Base-by-base conservation (phyloP, 1,140 invertebrate genomes). In the Bombus sylvicola region DNA sequence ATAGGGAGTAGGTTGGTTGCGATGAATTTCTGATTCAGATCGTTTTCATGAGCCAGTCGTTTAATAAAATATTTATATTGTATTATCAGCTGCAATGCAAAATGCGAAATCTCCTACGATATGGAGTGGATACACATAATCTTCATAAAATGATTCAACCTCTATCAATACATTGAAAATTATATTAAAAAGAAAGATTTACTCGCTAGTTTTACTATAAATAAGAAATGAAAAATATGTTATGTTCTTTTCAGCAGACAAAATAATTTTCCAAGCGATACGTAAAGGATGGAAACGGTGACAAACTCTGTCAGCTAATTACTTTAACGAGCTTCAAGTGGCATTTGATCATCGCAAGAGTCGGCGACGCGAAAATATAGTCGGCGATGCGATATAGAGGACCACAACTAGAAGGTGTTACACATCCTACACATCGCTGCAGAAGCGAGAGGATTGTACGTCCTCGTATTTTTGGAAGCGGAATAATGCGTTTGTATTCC, bases 321-420 rank as follows among this genome's bases (percentile, higher is more conserved):
- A 88, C 77, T 86, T 87, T 90, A 92, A 92, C 85, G 83, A 92
- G 88, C 66, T 85, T 88, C 75, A 41, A 82, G 59, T 73, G 39
- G 37, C 43, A 41, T n/a, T 43, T 78, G 47, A 73, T 87, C 81
- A 66, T 78, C 57, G 22, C 68, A 13, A 41, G 64, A 43, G 74
- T 77, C 59, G 53, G 28, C 73, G 37, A 86, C 57, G 78, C 25
- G 59, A n/a, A n/a, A 62, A 62, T 62, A 53, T 53, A 53, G 47
- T 22, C 18, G 6, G 18, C 10, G 25, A n/a, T 62, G 59, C 59
- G 47, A 53, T 53, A 53, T 22, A 53, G 18, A 62, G 59, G 12
- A 13, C 10, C n/a, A 72, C 43, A 31, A 57, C 12, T 57, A 22
- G 41, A 86, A 86, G 66, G 28, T 39, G 78, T 59, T 25, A 41